Evolutionary conservation across 2,797 vertebrate genomes (phyloP).

Genomic region (Tapera naevia): DNA sequence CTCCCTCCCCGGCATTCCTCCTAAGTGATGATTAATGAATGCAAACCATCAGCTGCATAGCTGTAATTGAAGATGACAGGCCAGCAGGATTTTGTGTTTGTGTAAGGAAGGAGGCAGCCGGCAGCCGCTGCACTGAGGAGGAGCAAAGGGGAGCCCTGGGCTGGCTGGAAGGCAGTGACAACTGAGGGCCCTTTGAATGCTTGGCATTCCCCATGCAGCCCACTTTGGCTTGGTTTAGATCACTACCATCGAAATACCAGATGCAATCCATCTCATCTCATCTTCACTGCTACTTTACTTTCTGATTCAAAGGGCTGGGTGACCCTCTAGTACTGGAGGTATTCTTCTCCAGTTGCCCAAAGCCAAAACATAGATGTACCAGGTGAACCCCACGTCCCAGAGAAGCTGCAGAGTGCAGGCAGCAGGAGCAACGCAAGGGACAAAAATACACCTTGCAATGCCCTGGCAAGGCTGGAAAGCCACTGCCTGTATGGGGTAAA

Average conservation of each 20-base stretch:
- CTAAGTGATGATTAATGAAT: slow-evolving; percentile 56
- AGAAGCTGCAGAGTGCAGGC: neutral
- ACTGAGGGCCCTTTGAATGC: accelerated
- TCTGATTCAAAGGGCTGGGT: neutral
- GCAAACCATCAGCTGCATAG: neutral
- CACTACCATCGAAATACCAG: accelerated
- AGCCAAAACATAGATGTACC: neutral
- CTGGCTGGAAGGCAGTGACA: neutral
- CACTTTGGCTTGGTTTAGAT: accelerated
- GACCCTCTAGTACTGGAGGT: neutral
- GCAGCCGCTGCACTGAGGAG: neutral
- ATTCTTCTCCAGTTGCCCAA: neutral
- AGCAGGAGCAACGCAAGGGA: neutral
- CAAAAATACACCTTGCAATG: neutral
- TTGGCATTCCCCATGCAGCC: accelerated
- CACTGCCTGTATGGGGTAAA: neutral
- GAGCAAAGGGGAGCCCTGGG: neutral
- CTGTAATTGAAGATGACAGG: neutral
- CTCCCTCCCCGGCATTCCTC: slow-evolving; percentile 67
- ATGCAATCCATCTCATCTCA: neutral
- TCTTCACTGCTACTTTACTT: neutral
- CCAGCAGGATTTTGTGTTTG: neutral
- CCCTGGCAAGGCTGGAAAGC: neutral
- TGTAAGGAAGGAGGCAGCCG: neutral
- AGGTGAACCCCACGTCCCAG: neutral